These are phyloP conservation scores for Disparrhopalites patrizii DNA, from an alignment of 2,888 invertebrate species.

Conservation along the genomic window DNA sequence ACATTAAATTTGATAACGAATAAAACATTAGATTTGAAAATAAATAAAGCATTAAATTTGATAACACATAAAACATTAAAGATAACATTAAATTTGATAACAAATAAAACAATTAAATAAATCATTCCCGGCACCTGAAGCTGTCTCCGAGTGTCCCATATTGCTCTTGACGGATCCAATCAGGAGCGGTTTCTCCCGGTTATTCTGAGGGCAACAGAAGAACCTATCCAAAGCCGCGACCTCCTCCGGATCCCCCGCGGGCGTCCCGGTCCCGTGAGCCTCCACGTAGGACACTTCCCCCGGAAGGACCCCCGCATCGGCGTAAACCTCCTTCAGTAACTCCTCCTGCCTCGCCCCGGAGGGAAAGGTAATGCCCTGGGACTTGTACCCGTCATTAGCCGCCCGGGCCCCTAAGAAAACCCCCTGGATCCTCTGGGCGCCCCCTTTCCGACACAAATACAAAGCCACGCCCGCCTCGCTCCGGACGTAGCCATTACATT, in stretches of 20 bases:
- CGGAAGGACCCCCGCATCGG: slow-evolving; percentile 66
- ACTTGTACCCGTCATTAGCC: slow-evolving; percentile 88
- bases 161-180: slow-evolving; percentile 71
- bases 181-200: slow-evolving; percentile 64
- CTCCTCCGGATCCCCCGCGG: slow-evolving; percentile 95
- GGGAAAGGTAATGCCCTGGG: slow-evolving; percentile 51
- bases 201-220: slow-evolving; percentile 68
- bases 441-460: slow-evolving; percentile 71
- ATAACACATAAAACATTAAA: too few relatives aligned
- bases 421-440: slow-evolving; percentile 77
- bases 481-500: slow-evolving; percentile 80
- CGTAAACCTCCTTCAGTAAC: slow-evolving; percentile 64
- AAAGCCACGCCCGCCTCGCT: slow-evolving; percentile 81
- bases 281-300: slow-evolving; percentile 71
- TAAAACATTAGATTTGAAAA: too few relatives aligned
- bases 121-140: too few relatives aligned
- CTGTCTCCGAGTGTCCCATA: slow-evolving; percentile 60
- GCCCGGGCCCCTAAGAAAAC: slow-evolving; percentile 79
- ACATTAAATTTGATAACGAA: too few relatives aligned
- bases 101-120: too few relatives aligned
- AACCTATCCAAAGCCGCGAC: slow-evolving; percentile 87
- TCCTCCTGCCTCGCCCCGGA: slow-evolving; percentile 46
- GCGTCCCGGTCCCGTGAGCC: slow-evolving; percentile 80
- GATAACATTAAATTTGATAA: too few relatives aligned
- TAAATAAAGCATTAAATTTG: too few relatives aligned